Percentiles rank a stretch among this genome's conserved stretches.
Evolutionary conservation across 2,888 invertebrate genomes (phyloP).

Genomic region (Muschampia plurimacula): DNA sequence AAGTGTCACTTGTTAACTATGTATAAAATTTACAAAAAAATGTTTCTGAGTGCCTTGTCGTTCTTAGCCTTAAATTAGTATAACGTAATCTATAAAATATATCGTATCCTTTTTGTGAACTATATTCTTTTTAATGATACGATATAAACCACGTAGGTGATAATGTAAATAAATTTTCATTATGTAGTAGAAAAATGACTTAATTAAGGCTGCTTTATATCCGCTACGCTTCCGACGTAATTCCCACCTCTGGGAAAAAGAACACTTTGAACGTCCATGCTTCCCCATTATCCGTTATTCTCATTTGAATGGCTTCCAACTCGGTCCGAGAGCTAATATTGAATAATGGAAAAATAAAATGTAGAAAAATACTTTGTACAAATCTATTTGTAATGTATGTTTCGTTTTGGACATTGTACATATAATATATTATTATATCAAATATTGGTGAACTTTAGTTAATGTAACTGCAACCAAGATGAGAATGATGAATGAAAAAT

Average conservation of each 20-base stretch:
- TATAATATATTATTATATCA: too few species aligned
- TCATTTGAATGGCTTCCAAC: constrained; percentile 13
- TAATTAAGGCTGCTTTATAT: neutral
- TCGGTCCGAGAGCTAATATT: neutral
- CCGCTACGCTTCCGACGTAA: constrained; percentile 41
- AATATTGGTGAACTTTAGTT: too few species aligned
- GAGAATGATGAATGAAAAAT: too few species aligned
- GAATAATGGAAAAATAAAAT: neutral
- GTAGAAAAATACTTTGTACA: neutral
- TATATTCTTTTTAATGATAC: too few species aligned
- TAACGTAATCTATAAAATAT: too few species aligned
- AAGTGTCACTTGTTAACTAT: too few species aligned
- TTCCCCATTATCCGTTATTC: constrained; percentile 40
- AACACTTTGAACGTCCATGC: constrained; percentile 41
- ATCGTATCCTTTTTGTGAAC: too few species aligned
- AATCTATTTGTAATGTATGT: neutral
- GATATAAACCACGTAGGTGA: neutral
- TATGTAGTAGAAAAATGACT: neutral
- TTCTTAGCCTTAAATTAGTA: too few species aligned
- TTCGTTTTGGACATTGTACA: too few species aligned
- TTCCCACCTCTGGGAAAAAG: constrained; percentile 45
- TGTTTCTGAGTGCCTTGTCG: too few species aligned
- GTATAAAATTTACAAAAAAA: too few species aligned
- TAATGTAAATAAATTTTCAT: neutral
- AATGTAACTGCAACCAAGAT: too few species aligned